phyloP scores from a whole-genome alignment of 2,113 vertebrate species.

The Calyptommatus sinebrachiatus region DNA sequence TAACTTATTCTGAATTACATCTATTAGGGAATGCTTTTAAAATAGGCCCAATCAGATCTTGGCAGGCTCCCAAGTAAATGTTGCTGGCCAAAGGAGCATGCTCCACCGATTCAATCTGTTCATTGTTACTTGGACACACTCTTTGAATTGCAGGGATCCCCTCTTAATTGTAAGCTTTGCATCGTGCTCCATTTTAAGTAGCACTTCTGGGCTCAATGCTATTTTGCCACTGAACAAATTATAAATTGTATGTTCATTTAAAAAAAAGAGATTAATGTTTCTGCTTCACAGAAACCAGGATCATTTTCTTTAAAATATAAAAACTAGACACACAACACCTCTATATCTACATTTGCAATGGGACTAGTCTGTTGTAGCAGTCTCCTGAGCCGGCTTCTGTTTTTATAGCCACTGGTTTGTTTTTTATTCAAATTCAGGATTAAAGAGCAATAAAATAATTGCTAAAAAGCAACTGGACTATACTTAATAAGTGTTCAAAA shows the following conservation, averaged over 20 bases:
- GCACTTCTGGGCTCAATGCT: neutral
- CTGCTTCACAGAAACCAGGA: neutral
- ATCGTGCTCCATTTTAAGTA: constrained; percentile 11
- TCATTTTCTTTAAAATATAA: constrained; percentile 7
- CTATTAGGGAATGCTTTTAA: too few relatives aligned
- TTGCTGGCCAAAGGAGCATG: too few relatives aligned
- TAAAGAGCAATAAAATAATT: too few relatives aligned
- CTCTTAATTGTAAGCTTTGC: neutral
- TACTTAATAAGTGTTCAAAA: too few relatives aligned
- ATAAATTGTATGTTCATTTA: neutral
- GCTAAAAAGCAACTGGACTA: too few relatives aligned
- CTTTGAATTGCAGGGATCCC: too few relatives aligned
- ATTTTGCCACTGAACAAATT: fast-evolving
- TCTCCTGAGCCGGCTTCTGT: neutral
- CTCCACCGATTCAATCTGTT: too few relatives aligned
- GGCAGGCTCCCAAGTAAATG: too few relatives aligned
- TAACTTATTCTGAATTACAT: too few relatives aligned
- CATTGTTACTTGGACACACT: too few relatives aligned
- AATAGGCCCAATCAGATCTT: too few relatives aligned
- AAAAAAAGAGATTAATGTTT: neutral
- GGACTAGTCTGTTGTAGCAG: neutral
- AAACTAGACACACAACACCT: neutral
- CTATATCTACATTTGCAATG: neutral
- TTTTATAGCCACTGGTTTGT: neutral
- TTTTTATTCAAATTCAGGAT: neutral